phyloP scores from a whole-genome alignment of 2,797 vertebrate species.

The Podarcis lilfordi region DNA sequence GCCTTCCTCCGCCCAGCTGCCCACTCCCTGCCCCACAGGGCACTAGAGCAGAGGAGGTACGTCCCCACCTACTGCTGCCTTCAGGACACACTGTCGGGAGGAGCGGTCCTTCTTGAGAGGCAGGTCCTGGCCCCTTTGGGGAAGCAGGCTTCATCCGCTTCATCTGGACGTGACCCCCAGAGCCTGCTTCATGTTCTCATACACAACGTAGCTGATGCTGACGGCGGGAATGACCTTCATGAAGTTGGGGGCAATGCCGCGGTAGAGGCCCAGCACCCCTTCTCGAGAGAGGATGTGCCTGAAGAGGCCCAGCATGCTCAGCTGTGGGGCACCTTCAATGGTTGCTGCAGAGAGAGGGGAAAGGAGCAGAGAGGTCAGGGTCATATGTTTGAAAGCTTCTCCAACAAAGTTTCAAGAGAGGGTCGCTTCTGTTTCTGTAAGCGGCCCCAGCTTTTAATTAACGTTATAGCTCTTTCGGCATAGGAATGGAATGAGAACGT shows the following conservation, averaged over 20 bases:
- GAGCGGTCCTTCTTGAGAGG: background rate
- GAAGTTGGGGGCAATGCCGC: conserved; percentile 79
- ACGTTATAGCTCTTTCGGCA: no score
- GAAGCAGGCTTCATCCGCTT: conserved; percentile 21
- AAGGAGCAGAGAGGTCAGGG: background rate
- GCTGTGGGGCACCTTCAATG: conserved; percentile 66
- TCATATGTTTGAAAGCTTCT: background rate
- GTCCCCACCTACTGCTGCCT: background rate
- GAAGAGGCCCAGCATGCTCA: conserved; percentile 75
- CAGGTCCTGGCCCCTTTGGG: background rate
- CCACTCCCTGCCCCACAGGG: background rate
- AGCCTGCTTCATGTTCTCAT: conserved; percentile 77
- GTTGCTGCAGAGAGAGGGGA: conserved; percentile 59
- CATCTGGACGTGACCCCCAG: conserved; percentile 77
- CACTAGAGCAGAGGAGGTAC: background rate
- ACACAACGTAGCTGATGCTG: conserved; percentile 80
- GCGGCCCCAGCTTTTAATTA: no score
- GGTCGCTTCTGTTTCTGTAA: no score
- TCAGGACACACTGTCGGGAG: background rate
- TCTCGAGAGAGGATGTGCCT: conserved; percentile 73
- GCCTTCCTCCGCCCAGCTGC: background rate
- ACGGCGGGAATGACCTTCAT: conserved; percentile 80
- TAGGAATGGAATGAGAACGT: conserved; percentile 25
- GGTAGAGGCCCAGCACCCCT: conserved; percentile 74
- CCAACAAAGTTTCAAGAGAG: no score